Evolutionary conservation across 2,888 invertebrate genomes (phyloP), one percentile per base, ranked within the genome.

Genomic region (Sisyra terminalis): DNA sequence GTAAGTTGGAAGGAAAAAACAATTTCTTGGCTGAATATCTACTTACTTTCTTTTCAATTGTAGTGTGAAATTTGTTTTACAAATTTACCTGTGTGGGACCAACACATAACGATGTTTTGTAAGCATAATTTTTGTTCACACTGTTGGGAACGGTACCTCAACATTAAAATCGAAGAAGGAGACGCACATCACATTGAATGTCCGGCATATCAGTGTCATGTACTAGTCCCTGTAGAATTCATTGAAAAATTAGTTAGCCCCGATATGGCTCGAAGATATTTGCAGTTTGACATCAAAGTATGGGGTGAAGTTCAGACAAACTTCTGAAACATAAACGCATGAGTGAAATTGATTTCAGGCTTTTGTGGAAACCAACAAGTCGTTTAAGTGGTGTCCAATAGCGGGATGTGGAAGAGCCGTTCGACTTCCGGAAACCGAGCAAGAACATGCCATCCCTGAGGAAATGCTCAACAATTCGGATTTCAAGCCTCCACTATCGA

Each of bases 351-450:
- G 9, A 44, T 52, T 55, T 1, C 51, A 76, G 75, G 77, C 76
- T 3, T 78, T 78, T 59, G 78, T 78, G 35, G 78, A 78, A 51
- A 74, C 74, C 47, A 78, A 77, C 56, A 74, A 75, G 46, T 66
- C 66, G 49, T 77, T 78, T 49, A 77, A 78, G 57, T 78, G 78
- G 78, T 78, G 78, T 53, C 78, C 78, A 3, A 69, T 67, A 51
- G 71, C 78, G 18, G 75, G 73, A 9, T 78, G 78, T 57, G 74
- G 74, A 3, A 59, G 74, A 48, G 78, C 78, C 7, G 78, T 78
- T 1, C 62, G 70, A 44, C 58, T 75, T 35, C 75, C 75, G 5
- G 75, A 74, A 54, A 62, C 64, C 8, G 70, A 69, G 51, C 61
- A 67, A 49, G 46, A 46, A 34, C 54, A 51, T 10, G 44, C 46